Evolutionary conservation across 2,888 invertebrate genomes (phyloP).

Genomic region (Sphaerophoria taeniata): DNA sequence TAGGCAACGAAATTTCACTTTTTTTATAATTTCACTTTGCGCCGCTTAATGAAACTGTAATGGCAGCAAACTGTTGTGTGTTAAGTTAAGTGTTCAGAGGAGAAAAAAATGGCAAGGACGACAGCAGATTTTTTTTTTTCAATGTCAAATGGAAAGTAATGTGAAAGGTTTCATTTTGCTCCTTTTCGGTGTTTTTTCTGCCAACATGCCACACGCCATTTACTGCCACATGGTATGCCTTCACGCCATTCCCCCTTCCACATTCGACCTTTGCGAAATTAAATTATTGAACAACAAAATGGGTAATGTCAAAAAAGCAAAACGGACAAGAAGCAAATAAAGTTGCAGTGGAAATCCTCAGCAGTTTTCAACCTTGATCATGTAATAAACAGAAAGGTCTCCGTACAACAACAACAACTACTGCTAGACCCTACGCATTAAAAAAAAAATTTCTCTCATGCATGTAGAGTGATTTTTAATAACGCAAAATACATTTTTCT

Average conservation of each 20-base stretch:
- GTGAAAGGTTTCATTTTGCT: conserved; percentile 25
- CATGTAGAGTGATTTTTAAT: conserved; percentile 43
- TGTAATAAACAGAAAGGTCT: conserved; percentile 4
- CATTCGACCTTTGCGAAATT: neutral
- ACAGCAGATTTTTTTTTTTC: conserved; percentile 40
- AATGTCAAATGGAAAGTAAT: conserved; percentile 38
- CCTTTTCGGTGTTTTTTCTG: neutral
- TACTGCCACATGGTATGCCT: conserved; percentile 28
- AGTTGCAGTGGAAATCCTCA: conserved; percentile 16
- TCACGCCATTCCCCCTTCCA: neutral
- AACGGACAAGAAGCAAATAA: conserved; percentile 27
- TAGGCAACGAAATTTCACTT: conserved; percentile 26
- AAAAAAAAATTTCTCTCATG: conserved; percentile 34
- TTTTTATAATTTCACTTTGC: conserved; percentile 9
- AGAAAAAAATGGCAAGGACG: neutral
- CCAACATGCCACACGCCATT: neutral
- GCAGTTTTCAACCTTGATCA: conserved; percentile 29
- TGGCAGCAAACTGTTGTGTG: neutral
- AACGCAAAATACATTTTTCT: conserved; percentile 49
- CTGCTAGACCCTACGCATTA: no score
- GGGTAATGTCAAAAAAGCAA: conserved; percentile 32
- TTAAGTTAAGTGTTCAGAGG: neutral
- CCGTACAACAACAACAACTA: no score
- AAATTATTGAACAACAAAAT: conserved; percentile 49
- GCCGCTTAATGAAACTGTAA: conserved; percentile 18